A percentile compares a stretch with the other conserved stretches of the same genome.
phyloP scores from a whole-genome alignment of 1,140 invertebrate genomes.

The Cylas formicarius region DNA sequence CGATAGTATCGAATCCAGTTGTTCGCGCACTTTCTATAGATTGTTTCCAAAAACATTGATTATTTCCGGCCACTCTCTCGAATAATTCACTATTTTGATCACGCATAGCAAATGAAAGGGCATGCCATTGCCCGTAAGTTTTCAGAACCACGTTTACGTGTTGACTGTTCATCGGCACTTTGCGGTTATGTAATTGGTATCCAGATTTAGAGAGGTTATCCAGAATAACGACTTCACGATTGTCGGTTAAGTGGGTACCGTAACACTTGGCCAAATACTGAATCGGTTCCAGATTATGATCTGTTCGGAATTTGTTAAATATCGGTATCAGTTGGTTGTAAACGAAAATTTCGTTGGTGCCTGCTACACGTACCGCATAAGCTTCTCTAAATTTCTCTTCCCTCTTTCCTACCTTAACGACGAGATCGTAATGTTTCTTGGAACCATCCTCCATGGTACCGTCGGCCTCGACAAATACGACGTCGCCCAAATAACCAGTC shows the following conservation, averaged over 20 bases:
- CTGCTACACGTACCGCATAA: conserved; percentile 20
- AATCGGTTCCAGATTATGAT: conserved; percentile 21
- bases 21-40: no score
- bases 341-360: conserved; percentile 27
- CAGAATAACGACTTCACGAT: conserved; percentile 46
- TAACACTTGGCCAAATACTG: conserved; percentile 38
- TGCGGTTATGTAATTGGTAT: conserved; percentile 44
- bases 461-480: conserved; percentile 25
- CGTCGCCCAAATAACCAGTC: conserved; percentile 31
- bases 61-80: conserved; percentile 16
- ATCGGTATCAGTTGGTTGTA: conserved; percentile 26
- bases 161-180: conserved; percentile 40
- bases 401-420: conserved; percentile 29
- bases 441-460: conserved; percentile 6
- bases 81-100: conserved; percentile 33
- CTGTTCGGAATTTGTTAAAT: conserved; percentile 19
- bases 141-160: conserved; percentile 43
- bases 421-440: conserved; percentile 22
- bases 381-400: conserved; percentile 20
- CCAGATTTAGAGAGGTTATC: conserved; percentile 46
- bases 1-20: no score
- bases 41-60: conserved; percentile 10
- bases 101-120: conserved; percentile 45
- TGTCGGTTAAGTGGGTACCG: conserved; percentile 31
- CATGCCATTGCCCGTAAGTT: conserved; percentile 48